These are phyloP conservation scores for Beris morrisii DNA, from an alignment of 2,888 invertebrate species.

Conservation along the genomic window DNA sequence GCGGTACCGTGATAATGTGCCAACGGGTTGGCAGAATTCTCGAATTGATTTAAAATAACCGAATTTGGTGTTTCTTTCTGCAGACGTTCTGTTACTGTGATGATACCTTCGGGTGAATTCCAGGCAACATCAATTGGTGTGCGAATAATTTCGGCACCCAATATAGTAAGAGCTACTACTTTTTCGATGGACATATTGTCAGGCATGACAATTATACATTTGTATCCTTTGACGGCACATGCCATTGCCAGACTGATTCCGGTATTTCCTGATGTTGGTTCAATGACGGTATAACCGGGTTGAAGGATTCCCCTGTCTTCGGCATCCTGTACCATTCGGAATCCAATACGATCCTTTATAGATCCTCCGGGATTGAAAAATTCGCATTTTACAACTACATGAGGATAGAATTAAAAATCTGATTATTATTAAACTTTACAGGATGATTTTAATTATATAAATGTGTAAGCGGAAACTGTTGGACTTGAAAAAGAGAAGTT, in stretches of 20 bases:
- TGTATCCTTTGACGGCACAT: slow-evolving; percentile 86
- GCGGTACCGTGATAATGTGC: slow-evolving; percentile 98
- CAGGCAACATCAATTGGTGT: slow-evolving; percentile 93
- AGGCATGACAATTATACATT: slow-evolving; percentile 96
- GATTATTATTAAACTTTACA: too few species aligned
- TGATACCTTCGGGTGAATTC: slow-evolving; percentile 86
- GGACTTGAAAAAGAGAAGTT: too few species aligned
- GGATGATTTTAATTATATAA: too few species aligned
- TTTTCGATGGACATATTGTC: slow-evolving; percentile 99
- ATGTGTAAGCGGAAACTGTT: too few species aligned
- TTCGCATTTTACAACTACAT: slow-evolving; percentile 94
- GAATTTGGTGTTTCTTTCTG: slow-evolving; percentile 86
- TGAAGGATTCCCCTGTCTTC: slow-evolving; percentile 82
- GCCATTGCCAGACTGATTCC: slow-evolving; percentile 96
- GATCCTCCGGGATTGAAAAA: slow-evolving; percentile 97
- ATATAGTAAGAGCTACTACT: slow-evolving; percentile 80
- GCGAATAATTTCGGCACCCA: slow-evolving; percentile 94
- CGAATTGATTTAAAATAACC: slow-evolving; percentile 93
- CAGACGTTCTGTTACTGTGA: slow-evolving; percentile 82
- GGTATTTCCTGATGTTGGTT: slow-evolving; percentile 85
- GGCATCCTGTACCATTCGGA: slow-evolving; percentile 93
- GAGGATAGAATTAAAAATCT: neutral
- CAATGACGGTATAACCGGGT: slow-evolving; percentile 91
- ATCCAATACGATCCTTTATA: slow-evolving; percentile 91
- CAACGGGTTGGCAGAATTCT: slow-evolving; percentile 91